Evolutionary conservation across 2,113 vertebrate species (phyloP).

Genomic region (Myxocyprinus asiaticus): DNA sequence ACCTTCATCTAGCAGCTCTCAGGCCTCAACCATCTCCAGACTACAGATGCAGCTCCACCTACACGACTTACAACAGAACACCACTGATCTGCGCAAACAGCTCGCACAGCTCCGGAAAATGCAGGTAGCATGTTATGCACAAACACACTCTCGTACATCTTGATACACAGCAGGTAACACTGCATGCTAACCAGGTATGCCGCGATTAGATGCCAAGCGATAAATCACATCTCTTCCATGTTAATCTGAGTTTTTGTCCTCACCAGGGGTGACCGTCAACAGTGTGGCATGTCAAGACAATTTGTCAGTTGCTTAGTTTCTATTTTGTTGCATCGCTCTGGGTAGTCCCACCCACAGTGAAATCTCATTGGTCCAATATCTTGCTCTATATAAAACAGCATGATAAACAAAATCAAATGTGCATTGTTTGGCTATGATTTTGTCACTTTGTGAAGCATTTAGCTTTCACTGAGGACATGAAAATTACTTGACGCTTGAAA

Average conservation of each 20-base stretch:
- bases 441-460: no score
- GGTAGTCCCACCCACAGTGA: neutral
- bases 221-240: conserved; percentile 7
- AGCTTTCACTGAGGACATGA: no score
- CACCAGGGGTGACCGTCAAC: neutral
- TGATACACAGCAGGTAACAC: neutral
- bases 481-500: no score
- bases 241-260: conserved; percentile 11
- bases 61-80: conserved; percentile 91
- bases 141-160: neutral
- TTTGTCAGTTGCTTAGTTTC: neutral
- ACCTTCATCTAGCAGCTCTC: conserved; percentile 76
- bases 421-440: no score
- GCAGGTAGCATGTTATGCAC: conserved; percentile 76
- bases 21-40: conserved; percentile 79
- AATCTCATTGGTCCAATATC: neutral
- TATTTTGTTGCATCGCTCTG: neutral
- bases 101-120: conserved; percentile 88
- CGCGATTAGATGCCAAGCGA: neutral
- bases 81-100: conserved; percentile 92
- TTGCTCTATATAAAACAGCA: no score
- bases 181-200: neutral
- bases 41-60: conserved; percentile 96
- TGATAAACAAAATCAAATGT: no score
- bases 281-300: neutral